These are phyloP conservation scores for Nephrotoma guestfalica DNA, from an alignment of 2,888 invertebrate genomes.

Conservation along the genomic window DNA sequence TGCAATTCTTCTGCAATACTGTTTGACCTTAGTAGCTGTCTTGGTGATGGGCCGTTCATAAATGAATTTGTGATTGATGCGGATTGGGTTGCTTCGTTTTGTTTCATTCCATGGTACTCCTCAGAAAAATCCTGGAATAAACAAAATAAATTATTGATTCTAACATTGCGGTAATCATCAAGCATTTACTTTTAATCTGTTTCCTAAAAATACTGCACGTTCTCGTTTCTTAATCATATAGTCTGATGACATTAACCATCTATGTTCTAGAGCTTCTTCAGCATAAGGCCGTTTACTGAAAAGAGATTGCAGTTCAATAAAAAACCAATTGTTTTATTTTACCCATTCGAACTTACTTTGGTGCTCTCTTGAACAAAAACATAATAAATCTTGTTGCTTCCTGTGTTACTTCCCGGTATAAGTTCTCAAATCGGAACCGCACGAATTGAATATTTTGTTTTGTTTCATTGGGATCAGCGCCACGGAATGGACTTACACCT, in stretches of 20 bases:
- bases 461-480: slow-evolving; percentile 66
- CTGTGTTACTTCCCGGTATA: slow-evolving; percentile 88
- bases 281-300: slow-evolving; percentile 81
- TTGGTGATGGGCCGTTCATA: slow-evolving; percentile 38
- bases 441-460: slow-evolving; percentile 85
- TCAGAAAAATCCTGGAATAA: slow-evolving; percentile 55
- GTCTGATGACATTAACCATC: slow-evolving; percentile 87
- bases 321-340: slow-evolving; percentile 12
- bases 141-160: slow-evolving; percentile 3
- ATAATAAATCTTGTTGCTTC: slow-evolving; percentile 89
- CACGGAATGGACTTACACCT: slow-evolving; percentile 83
- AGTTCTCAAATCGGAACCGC: slow-evolving; percentile 82
- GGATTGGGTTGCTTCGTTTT: slow-evolving; percentile 42
- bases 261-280: slow-evolving; percentile 90
- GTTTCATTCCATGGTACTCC: slow-evolving; percentile 58
- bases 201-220: slow-evolving; percentile 70
- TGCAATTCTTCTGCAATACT: slow-evolving; percentile 75
- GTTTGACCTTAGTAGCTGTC: slow-evolving; percentile 55
- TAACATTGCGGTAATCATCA: background rate
- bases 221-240: slow-evolving; percentile 88
- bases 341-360: slow-evolving; percentile 45
- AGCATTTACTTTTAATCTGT: slow-evolving; percentile 52
- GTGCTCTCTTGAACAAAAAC: slow-evolving; percentile 87
- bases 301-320: slow-evolving; percentile 15
- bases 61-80: slow-evolving; percentile 42